Percentiles rank a stretch among this genome's conserved stretches.
These are phyloP conservation scores for Virgularia gustaviana DNA, from an alignment of 92 coral and sea anemone species.

Conservation along the genomic window DNA sequence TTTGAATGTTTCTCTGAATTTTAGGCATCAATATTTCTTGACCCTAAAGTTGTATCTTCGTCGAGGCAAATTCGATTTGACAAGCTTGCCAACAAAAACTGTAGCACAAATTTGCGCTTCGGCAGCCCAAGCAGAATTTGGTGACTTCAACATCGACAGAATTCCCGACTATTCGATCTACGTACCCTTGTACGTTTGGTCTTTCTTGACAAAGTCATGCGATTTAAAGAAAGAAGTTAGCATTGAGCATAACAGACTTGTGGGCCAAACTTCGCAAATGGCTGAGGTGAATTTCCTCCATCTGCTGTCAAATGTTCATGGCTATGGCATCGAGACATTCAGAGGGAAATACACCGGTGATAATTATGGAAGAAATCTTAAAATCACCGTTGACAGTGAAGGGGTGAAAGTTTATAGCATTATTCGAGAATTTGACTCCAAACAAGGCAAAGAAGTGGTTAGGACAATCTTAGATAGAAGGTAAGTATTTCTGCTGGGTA, in stretches of 20 bases:
- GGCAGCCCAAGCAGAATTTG: conserved; percentile 82
- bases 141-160: conserved; percentile 76
- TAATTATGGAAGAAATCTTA: conserved; percentile 72
- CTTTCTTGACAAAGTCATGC: conserved; percentile 72
- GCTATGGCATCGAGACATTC: conserved; percentile 90
- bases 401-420: conserved; percentile 83
- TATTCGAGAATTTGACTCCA: conserved; percentile 75
- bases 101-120: conserved; percentile 82
- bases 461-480: conserved; percentile 82
- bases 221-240: conserved; percentile 89
- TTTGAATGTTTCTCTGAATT: not conserved
- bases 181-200: conserved; percentile 68
- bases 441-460: conserved; percentile 76
- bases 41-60: conserved; percentile 74
- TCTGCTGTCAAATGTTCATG: conserved; percentile 66
- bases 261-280: conserved; percentile 55
- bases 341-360: conserved; percentile 73
- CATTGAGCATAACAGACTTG: conserved; percentile 75
- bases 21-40: conserved; percentile 89
- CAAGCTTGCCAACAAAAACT: conserved; percentile 77
- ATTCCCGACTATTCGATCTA: conserved; percentile 72
- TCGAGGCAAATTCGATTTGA: conserved; percentile 76
- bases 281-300: conserved; percentile 84
- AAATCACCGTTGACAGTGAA: conserved; percentile 81
- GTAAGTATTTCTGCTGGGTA: conserved; percentile 38